phyloP scores from a whole-genome alignment of 2,888 invertebrate species.

The Caenorhabditis sp. region DNA sequence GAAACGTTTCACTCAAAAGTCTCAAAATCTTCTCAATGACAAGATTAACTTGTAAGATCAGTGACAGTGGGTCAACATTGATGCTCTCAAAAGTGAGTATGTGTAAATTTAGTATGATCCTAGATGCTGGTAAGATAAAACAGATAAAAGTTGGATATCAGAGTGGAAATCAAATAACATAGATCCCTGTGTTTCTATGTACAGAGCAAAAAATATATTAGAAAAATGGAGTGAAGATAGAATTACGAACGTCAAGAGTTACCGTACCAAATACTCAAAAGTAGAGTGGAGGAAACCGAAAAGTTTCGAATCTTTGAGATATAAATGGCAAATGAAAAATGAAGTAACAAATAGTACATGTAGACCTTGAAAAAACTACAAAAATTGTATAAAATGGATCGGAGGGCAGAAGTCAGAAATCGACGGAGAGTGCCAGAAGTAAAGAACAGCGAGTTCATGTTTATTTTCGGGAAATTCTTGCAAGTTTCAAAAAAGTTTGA shows the following conservation, averaged over 20 bases:
- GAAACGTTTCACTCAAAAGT: too few relatives aligned
- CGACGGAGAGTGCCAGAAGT: background rate
- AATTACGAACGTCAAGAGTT: background rate
- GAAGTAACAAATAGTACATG: too few relatives aligned
- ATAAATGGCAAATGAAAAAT: background rate
- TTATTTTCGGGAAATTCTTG: conserved; percentile 11
- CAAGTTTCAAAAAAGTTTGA: background rate
- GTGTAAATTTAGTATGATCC: conserved; percentile 31
- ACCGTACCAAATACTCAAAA: conserved; percentile 6
- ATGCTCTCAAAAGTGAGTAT: background rate
- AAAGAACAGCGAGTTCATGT: conserved; percentile 11
- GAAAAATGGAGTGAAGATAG: background rate
- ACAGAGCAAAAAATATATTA: background rate
- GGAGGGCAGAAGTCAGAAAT: conserved; percentile 34
- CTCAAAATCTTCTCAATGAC: background rate
- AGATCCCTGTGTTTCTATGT: conserved; percentile 11
- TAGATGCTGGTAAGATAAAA: too few relatives aligned
- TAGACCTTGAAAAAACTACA: conserved; percentile 23
- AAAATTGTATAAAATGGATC: background rate
- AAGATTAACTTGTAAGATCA: conserved; percentile 1
- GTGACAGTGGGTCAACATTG: conserved; percentile 10
- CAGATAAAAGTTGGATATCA: too few relatives aligned
- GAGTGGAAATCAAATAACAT: conserved; percentile 3
- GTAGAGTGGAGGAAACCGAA: conserved; percentile 3
- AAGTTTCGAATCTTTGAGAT: background rate